Evolutionary conservation across 1,140 invertebrate species (phyloP).

Genomic region (Cardiocondyla obscurior): DNA sequence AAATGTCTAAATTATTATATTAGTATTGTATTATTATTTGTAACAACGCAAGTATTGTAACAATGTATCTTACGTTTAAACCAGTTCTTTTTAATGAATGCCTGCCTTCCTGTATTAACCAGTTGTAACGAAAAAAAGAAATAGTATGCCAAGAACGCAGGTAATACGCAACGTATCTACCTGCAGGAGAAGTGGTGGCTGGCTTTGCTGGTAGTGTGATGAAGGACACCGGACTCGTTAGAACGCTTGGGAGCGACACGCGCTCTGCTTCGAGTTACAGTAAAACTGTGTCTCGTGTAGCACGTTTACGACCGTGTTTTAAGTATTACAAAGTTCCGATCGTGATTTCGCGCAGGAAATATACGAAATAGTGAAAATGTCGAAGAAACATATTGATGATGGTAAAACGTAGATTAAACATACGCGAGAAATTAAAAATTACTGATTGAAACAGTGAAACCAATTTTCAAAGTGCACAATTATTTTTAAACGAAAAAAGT

Average conservation of each 20-base stretch:
- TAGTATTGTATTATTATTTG: too few relatives aligned
- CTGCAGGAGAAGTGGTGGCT: background rate
- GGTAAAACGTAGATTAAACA: conserved; percentile 17
- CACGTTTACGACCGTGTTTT: too few relatives aligned
- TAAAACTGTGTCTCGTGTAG: background rate
- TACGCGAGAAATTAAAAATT: background rate
- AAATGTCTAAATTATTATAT: too few relatives aligned
- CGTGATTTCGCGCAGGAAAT: background rate
- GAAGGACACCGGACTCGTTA: background rate
- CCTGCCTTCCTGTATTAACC: background rate
- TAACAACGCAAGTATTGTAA: too few relatives aligned
- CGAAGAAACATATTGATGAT: conserved; percentile 53
- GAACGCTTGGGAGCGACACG: background rate
- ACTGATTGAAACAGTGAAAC: background rate
- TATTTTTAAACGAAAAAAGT: background rate
- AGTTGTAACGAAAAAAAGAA: background rate
- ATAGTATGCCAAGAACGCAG: background rate
- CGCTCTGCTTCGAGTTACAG: background rate
- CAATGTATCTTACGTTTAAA: too few relatives aligned
- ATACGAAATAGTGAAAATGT: background rate
- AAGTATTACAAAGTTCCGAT: background rate
- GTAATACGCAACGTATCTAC: too few relatives aligned
- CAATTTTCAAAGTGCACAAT: background rate
- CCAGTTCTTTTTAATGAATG: too few relatives aligned
- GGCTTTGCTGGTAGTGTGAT: too few relatives aligned